phyloP scores from a whole-genome alignment of 1,140 invertebrate species.

The Drosophila kanapiae region DNA sequence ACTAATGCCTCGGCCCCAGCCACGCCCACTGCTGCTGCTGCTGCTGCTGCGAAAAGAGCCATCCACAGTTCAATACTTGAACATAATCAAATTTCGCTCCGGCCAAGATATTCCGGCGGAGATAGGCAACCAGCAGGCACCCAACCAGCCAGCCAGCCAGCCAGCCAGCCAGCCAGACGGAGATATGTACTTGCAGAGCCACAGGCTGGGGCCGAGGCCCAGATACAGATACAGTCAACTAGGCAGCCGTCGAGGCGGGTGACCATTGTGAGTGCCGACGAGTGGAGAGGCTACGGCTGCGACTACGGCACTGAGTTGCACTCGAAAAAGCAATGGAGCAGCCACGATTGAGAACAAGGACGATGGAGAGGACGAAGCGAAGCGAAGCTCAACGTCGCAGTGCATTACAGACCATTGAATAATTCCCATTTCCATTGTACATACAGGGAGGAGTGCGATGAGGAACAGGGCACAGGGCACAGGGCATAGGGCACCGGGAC shows the following conservation, averaged over 20 bases:
- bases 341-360: slow-evolving; percentile 44
- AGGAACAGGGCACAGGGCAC: neutral
- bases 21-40: slow-evolving; percentile 26
- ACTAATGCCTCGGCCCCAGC: slow-evolving; percentile 66
- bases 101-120: slow-evolving; percentile 62
- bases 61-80: slow-evolving; percentile 80
- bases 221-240: slow-evolving; percentile 77
- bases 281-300: slow-evolving; percentile 23
- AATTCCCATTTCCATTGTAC: slow-evolving; percentile 85
- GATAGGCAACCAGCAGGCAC: slow-evolving; percentile 54
- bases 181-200: slow-evolving; percentile 21
- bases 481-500: slow-evolving; percentile 11
- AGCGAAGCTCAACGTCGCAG: slow-evolving; percentile 50
- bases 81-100: slow-evolving; percentile 78
- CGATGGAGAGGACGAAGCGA: slow-evolving; percentile 18
- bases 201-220: slow-evolving; percentile 19
- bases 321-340: slow-evolving; percentile 76
- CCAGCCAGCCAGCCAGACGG: slow-evolving; percentile 25
- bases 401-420: slow-evolving; percentile 85
- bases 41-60: slow-evolving; percentile 45
- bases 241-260: slow-evolving; percentile 76
- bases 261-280: slow-evolving; percentile 70
- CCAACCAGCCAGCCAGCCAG: slow-evolving; percentile 15
- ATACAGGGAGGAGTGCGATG: slow-evolving; percentile 5
- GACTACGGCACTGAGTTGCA: slow-evolving; percentile 56